Evolutionary conservation across 92 coral and sea anemone species (phyloP).

Genomic region (Paramuricea clavata): DNA sequence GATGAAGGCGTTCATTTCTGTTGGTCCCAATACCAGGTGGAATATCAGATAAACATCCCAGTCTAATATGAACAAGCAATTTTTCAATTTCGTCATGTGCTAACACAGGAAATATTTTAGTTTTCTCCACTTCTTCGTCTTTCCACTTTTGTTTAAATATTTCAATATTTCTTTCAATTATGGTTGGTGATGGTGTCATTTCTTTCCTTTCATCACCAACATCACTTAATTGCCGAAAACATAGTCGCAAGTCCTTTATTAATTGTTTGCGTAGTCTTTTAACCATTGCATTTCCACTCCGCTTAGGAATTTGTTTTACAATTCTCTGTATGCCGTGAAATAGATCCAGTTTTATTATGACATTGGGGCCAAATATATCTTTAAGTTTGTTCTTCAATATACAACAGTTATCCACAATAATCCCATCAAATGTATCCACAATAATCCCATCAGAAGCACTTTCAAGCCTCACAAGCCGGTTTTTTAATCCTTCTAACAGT

Average conservation of each 20-base stretch:
- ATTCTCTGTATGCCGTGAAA: conserved; percentile 60
- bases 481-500: conserved; percentile 54
- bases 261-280: conserved; percentile 19
- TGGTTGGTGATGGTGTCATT: conserved; percentile 51
- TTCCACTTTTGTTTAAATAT: conserved; percentile 33
- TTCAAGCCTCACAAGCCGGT: conserved; percentile 4
- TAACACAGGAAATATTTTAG: conserved; percentile 45
- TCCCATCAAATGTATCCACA: conserved; percentile 48
- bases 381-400: conserved; percentile 40
- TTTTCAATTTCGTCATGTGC: conserved; percentile 56
- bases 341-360: conserved; percentile 54
- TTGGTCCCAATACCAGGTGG: conserved; percentile 74
- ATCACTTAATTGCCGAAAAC: conserved; percentile 52
- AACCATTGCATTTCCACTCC: conserved; percentile 18
- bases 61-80: conserved; percentile 46
- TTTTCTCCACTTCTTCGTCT: conserved; percentile 29
- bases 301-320: conserved; percentile 54
- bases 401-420: conserved; percentile 67
- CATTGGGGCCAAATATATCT: conserved; percentile 44
- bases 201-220: conserved; percentile 39
- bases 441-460: conserved; percentile 37
- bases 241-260: conserved; percentile 60
- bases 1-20: conserved; percentile 61
- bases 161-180: conserved; percentile 40
- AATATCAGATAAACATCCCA: conserved; percentile 34